Conservation (phyloP, 2,113 vertebrate genomes). For the Sisor rabdophorus region DNA sequence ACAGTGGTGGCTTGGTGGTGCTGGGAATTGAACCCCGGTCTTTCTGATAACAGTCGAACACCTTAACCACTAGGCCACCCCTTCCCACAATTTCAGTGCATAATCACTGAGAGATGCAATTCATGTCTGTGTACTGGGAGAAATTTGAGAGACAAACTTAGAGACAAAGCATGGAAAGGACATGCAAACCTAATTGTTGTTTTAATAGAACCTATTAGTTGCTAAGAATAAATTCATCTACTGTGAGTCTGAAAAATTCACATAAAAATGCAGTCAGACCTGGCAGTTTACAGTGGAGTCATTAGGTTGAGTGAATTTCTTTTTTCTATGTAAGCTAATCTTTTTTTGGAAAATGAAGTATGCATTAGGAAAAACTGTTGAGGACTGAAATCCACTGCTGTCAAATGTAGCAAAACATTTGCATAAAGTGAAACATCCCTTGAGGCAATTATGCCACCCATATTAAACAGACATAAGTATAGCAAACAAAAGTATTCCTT, state of each 20-base stretch:
- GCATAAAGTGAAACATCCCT: neutral
- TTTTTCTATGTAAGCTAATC: neutral
- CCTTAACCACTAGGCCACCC: too few relatives aligned
- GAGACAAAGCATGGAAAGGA: too few relatives aligned
- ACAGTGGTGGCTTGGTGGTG: too few relatives aligned
- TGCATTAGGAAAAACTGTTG: neutral
- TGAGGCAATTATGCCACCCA: neutral
- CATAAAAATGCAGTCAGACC: conserved; percentile 41
- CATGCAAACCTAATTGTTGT: too few relatives aligned
- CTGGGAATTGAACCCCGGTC: too few relatives aligned
- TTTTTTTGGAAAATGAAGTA: conserved; percentile 42
- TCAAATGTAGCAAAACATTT: neutral
- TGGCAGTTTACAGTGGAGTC: conserved; percentile 67
- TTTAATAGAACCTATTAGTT: neutral
- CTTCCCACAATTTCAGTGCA: too few relatives aligned
- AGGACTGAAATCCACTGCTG: neutral
- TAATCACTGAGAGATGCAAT: too few relatives aligned
- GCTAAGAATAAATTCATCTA: neutral
- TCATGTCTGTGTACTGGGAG: too few relatives aligned
- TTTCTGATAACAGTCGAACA: too few relatives aligned
- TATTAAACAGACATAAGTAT: conserved; percentile 13
- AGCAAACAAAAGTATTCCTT: conserved; percentile 10
- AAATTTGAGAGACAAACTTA: too few relatives aligned
- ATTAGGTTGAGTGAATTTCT: conserved; percentile 66
- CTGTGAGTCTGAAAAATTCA: neutral